Percentiles rank a stretch among this genome's conserved stretches.
These are phyloP conservation scores for Drosophila nasuta DNA, from an alignment of 1,140 invertebrate species.

Conservation along the genomic window DNA sequence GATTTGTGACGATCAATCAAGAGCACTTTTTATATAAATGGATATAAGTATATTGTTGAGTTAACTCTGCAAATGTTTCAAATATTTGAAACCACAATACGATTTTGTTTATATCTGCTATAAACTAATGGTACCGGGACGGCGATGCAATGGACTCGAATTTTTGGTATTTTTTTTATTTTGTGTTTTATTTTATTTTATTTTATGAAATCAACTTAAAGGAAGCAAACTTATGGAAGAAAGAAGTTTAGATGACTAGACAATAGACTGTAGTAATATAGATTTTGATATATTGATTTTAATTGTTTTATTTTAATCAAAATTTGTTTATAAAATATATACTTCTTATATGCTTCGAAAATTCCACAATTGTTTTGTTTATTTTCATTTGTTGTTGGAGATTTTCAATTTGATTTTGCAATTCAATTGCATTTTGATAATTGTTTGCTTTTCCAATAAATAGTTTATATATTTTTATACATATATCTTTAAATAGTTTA, in stretches of 20 bases:
- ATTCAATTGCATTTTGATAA: slow-evolving; percentile 43
- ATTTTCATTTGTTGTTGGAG: slow-evolving; percentile 14
- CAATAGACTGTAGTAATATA: slow-evolving; percentile 18
- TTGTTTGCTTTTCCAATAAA: slow-evolving; percentile 34
- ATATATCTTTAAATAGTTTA: slow-evolving; percentile 30
- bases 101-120: slow-evolving; percentile 3
- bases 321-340: slow-evolving; percentile 27
- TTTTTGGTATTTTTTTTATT: not conserved
- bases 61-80: slow-evolving; percentile 26
- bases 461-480: slow-evolving; percentile 15
- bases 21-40: slow-evolving; percentile 53
- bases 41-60: slow-evolving; percentile 34
- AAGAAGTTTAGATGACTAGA: slow-evolving; percentile 23
- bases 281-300: slow-evolving; percentile 7
- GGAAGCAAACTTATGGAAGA: slow-evolving; percentile 34
- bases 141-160: slow-evolving; percentile 48
- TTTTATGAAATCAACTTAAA: slow-evolving; percentile 15
- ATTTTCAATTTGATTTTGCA: slow-evolving; percentile 22
- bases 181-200: not conserved
- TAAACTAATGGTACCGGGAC: slow-evolving; percentile 29
- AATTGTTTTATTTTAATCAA: slow-evolving; percentile 19
- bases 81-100: slow-evolving; percentile 60
- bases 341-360: slow-evolving; percentile 6
- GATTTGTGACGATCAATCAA: slow-evolving; percentile 37
- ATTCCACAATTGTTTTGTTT: slow-evolving; percentile 2